These are phyloP conservation scores for Ophioninae sp. DNA, from an alignment of 2,888 invertebrate species.

Conservation along the genomic window DNA sequence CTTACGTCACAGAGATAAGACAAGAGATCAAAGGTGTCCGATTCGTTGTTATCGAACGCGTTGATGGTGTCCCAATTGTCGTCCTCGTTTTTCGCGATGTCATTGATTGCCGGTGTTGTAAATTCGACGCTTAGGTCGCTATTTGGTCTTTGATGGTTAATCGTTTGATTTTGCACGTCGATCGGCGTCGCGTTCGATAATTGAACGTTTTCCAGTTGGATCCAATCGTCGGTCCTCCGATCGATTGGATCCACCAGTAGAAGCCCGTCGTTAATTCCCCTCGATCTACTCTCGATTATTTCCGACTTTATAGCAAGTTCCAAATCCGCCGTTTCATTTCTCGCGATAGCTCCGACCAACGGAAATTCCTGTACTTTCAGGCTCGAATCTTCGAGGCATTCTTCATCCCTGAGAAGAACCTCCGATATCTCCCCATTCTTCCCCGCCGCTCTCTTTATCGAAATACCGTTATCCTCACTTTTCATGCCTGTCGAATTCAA, in stretches of 20 bases:
- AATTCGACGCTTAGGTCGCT: constrained; percentile 55
- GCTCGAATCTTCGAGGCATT: constrained; percentile 64
- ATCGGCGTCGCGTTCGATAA: constrained; percentile 29
- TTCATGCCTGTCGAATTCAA: constrained; percentile 70
- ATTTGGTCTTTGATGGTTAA: constrained; percentile 24
- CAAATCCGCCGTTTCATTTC: constrained; percentile 13
- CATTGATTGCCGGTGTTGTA: constrained; percentile 60
- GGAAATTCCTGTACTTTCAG: constrained; percentile 55
- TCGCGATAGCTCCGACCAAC: constrained; percentile 35
- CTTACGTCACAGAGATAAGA: constrained; percentile 79
- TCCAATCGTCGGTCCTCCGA: constrained; percentile 65
- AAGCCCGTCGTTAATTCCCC: constrained; percentile 58
- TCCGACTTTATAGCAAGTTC: constrained; percentile 52
- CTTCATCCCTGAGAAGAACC: constrained; percentile 48
- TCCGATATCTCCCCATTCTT: constrained; percentile 52
- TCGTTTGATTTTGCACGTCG: constrained; percentile 39
- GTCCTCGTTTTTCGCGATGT: constrained; percentile 60
- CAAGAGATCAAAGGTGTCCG: constrained; percentile 77
- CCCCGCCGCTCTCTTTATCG: constrained; percentile 69
- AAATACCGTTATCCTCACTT: constrained; percentile 74
- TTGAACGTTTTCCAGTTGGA: constrained; percentile 55
- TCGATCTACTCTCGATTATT: constrained; percentile 46
- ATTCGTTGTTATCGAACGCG: constrained; percentile 69
- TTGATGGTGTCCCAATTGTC: constrained; percentile 71
- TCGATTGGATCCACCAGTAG: constrained; percentile 64